A percentile compares a stretch with the other conserved stretches of the same genome.
Conservation (phyloP, 2,888 invertebrate genomes). For the Phoronis australis region DNA sequence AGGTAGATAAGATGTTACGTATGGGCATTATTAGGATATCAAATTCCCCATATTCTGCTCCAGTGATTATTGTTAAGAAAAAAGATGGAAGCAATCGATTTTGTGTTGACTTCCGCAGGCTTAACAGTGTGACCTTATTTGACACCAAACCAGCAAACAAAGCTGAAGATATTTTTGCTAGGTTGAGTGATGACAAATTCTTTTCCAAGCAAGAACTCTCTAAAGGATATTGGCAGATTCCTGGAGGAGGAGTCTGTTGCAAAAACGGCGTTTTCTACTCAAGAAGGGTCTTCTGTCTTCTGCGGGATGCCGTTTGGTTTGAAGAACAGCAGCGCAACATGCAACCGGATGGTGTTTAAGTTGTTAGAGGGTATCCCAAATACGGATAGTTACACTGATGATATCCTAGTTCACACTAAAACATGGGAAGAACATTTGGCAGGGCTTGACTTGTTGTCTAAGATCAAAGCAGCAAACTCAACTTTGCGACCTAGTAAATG, state of each 20-base stretch:
- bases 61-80: conserved; percentile 17
- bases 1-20: conserved; percentile 16
- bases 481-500: no score
- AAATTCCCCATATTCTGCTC: conserved; percentile 15
- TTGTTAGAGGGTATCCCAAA: no score
- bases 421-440: conserved; percentile 1
- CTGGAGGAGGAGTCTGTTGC: conserved; percentile 8
- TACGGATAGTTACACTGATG: conserved; percentile 5
- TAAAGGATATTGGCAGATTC: conserved; percentile 23
- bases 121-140: conserved; percentile 19
- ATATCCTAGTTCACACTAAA: conserved; percentile 1
- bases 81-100: conserved; percentile 15
- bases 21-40: conserved; percentile 17
- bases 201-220: conserved; percentile 16
- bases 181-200: conserved; percentile 12
- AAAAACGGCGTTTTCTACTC: no score
- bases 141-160: conserved; percentile 22
- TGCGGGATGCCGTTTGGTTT: no score
- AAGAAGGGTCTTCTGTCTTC: no score
- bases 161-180: conserved; percentile 18
- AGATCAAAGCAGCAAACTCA: no score
- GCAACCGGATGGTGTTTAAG: no score
- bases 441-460: no score
- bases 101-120: conserved; percentile 18
- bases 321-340: no score